Base-by-base conservation (phyloP, 2,888 invertebrate genomes). In the Gandaritis pyraliata region DNA sequence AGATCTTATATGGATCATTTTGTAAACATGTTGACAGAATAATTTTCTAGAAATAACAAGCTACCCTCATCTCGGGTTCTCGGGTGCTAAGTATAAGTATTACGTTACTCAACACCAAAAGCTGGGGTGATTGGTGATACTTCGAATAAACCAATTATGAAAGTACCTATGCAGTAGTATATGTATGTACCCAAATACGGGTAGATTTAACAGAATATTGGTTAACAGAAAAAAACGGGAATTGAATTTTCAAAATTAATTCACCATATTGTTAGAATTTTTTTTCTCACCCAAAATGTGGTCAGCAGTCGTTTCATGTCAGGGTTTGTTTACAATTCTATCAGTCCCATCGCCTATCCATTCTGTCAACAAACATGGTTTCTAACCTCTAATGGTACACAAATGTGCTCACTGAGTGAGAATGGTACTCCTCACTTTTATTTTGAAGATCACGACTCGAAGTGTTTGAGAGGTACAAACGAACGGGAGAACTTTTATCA, bases 341-440 rank as follows among this genome's bases (percentile, higher is more conserved):
- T 76, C 72, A 69, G 67, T 69, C 71, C 76, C 78, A 71, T 81
- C 76, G 69, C 65, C 80, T 80, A 80, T 81, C 80, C 76, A 76
- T 81, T 76, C 78, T 76, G 74, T 84, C 84, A 86, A 85, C 85
- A 88, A 81, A 83, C 76, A 79, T 45, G 60, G 53, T 41, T 43
- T 49, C 48, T 50, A 48, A 61, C 61, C 59, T 66, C 36, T 65
- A 53, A 63, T 58, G 64, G 58, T 63, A 64, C 63, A 65, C 60
- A 69, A 69, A 69, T 56, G 65, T 49, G 58, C 49, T 66, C 30
- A 63, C 11, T 59, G 64, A 64, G 54, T 62, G 54, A 68, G 61
- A 54, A 54, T 62, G 54, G 63, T 63, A 55, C 55, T 63, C 61
- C 50, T 51, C 63, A 59, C 51, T 59, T 54, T 59, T 38, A 63